Conservation (phyloP, 2,797 vertebrate genomes). For the Halcyon chelicuti region DNA sequence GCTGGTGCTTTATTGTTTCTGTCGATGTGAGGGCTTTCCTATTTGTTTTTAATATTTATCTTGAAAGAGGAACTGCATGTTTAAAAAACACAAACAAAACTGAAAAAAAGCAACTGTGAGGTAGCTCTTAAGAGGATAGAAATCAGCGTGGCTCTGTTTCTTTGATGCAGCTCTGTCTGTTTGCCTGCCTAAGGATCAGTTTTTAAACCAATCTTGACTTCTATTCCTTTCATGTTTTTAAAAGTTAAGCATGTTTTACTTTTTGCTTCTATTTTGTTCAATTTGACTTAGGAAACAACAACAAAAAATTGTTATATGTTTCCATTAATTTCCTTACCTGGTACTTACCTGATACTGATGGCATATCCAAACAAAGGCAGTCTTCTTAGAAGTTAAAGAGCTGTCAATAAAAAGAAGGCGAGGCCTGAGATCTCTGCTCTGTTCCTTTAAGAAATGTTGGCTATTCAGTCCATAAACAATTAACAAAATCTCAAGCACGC, state of each 20-base stretch:
- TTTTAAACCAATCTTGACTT: neutral
- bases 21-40: neutral
- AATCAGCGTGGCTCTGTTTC: neutral
- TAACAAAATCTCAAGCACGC: neutral
- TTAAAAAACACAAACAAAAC: neutral
- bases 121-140: neutral
- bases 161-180: neutral
- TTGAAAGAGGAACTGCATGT: neutral
- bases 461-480: slow-evolving; percentile 3
- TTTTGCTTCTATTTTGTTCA: neutral
- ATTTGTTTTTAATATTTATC: neutral
- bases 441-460: slow-evolving; percentile 10
- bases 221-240: neutral
- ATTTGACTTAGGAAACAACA: neutral
- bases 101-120: neutral
- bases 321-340: neutral
- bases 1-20: neutral
- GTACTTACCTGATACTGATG: neutral
- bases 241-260: neutral
- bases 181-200: neutral
- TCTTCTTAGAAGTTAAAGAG: neutral
- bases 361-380: neutral
- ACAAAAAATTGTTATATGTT: neutral
- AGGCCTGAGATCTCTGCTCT: neutral
- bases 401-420: neutral